Evolutionary conservation across 2,888 invertebrate genomes (phyloP), one percentile per base, ranked within the genome.

Genomic region (Eumerus sabulonum): DNA sequence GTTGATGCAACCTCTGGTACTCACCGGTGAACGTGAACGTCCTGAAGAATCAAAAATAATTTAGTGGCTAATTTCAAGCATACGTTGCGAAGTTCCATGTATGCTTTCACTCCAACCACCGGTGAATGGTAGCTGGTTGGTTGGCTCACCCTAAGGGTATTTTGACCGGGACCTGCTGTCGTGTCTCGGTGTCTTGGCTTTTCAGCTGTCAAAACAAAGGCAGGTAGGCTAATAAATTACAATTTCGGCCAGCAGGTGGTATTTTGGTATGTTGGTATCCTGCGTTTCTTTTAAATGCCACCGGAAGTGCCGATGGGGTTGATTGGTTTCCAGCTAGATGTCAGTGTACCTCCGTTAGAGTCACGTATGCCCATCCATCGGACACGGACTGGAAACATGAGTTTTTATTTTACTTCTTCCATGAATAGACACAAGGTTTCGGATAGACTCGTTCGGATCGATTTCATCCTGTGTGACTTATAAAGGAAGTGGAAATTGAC

Each of bases 201-300:
- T 7, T 27, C 3, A 7, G 27, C 59, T 38, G 42, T 53, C 36
- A 66, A 71, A 62, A 59, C 47, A 63, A 53, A 48, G 54, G n/a
- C 48, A 68, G 62, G 47, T 19, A 36, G 57, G 77, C 67, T 77
- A 67, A 77, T 77, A 60, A 72, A 72, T 77, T 77, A 77, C 67
- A 57, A 67, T 77, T 77, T 72, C n/a, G 51, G 66, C 66, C 47
- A 50, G 66, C 56, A 50, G 19, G 38, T 54, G 27, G 53, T 16
- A 51, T 36, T 45, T 54, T 36, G 27, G 42, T 16, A 51, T 36
- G 54, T 54, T 36, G 27, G 42, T 51, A 36, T 38, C 40, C 42
- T 35, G 48, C 36, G 13, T 9, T 56, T 18, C 19, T 44, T n/a
- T 35, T 50, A 16, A 13, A 18, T 19, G 27, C 47, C 14, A 11